Evolutionary conservation across 2,113 vertebrate species (phyloP).

Genomic region (Brevimyrus niger): DNA sequence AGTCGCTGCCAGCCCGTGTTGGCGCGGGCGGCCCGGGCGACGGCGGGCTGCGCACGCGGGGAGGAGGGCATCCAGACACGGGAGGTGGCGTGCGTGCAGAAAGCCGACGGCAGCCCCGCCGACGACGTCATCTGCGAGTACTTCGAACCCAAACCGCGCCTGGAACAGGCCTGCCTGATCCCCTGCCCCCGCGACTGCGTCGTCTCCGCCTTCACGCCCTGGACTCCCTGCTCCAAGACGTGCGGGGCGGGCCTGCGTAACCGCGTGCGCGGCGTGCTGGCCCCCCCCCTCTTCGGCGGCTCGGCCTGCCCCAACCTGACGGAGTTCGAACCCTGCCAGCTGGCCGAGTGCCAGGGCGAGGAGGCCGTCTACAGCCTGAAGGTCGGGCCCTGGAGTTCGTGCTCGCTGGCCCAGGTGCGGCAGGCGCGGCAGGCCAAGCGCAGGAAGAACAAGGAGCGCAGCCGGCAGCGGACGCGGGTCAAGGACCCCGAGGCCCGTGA

Average conservation of each 20-base stretch:
- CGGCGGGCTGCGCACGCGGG: slow-evolving; percentile 68
- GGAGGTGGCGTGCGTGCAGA: slow-evolving; percentile 79
- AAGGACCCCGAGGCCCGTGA: slow-evolving; percentile 81
- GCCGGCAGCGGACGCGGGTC: slow-evolving; percentile 58
- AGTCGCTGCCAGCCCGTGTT: slow-evolving; percentile 78
- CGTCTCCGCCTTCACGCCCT: slow-evolving; percentile 73
- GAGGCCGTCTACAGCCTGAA: slow-evolving; percentile 78
- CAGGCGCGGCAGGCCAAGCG: slow-evolving; percentile 61
- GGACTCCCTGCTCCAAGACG: slow-evolving; percentile 85
- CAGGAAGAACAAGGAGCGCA: slow-evolving; percentile 63
- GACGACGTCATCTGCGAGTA: slow-evolving; percentile 92
- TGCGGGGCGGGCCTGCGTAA: slow-evolving; percentile 83
- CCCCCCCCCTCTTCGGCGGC: slow-evolving; percentile 80
- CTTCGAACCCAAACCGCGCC: slow-evolving; percentile 86
- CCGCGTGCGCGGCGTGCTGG: slow-evolving; percentile 72
- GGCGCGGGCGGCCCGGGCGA: slow-evolving; percentile 57
- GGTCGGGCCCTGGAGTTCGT: slow-evolving; percentile 79
- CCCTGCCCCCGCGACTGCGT: slow-evolving; percentile 87
- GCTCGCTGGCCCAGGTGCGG: slow-evolving; percentile 61
- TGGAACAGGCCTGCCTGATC: slow-evolving; percentile 92
- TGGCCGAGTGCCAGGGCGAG: slow-evolving; percentile 56
- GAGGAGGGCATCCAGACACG: slow-evolving; percentile 89
- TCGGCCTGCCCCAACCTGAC: slow-evolving; percentile 86
- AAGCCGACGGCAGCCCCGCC: slow-evolving; percentile 58
- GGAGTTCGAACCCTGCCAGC: slow-evolving; percentile 79